Conservation (phyloP, 2,888 invertebrate genomes). For the Himalopsyche japonica region DNA sequence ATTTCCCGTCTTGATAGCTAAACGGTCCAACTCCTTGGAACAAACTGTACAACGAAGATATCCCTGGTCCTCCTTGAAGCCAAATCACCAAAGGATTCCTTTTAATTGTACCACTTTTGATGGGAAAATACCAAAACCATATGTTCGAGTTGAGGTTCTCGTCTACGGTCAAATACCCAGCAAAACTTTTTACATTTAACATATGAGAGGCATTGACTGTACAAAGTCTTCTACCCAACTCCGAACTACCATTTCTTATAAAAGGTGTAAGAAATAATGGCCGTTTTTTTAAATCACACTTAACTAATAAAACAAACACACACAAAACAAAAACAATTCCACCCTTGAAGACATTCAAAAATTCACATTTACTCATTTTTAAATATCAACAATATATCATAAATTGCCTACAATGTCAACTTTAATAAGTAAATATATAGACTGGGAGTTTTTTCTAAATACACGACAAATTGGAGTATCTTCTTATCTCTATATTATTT, state of each 20-base stretch:
- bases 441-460: too few relatives aligned
- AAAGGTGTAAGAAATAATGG: background rate
- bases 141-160: slow-evolving; percentile 75
- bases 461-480: too few relatives aligned
- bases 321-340: too few relatives aligned
- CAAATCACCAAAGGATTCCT: slow-evolving; percentile 62
- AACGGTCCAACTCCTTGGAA: slow-evolving; percentile 69
- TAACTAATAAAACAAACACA: background rate
- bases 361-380: too few relatives aligned
- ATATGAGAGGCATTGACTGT: background rate
- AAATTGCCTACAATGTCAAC: too few relatives aligned
- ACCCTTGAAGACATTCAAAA: too few relatives aligned
- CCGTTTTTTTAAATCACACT: background rate
- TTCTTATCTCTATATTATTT: too few relatives aligned
- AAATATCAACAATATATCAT: too few relatives aligned
- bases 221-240: background rate
- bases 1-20: slow-evolving; percentile 13
- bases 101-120: slow-evolving; percentile 55
- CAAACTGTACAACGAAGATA: slow-evolving; percentile 60
- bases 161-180: slow-evolving; percentile 65
- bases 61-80: slow-evolving; percentile 64
- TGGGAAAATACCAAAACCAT: slow-evolving; percentile 86
- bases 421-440: too few relatives aligned
- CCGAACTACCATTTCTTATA: background rate
- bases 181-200: slow-evolving; percentile 45